phyloP scores from a whole-genome alignment of 2,888 invertebrate genomes.

The Leptinotarsa tumamoca region DNA sequence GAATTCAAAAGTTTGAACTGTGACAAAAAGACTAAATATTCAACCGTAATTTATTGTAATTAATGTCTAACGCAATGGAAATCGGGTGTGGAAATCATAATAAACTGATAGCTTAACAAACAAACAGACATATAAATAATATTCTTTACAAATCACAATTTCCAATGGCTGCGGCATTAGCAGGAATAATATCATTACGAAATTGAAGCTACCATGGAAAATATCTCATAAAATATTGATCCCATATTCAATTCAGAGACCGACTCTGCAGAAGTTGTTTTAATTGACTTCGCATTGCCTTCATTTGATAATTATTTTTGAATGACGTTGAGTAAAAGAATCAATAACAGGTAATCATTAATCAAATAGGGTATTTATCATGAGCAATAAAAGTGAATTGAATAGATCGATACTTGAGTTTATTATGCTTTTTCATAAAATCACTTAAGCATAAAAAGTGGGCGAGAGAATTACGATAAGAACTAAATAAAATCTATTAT shows the following conservation, averaged over 20 bases:
- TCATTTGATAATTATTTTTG: conserved; percentile 10
- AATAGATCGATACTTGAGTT: background rate
- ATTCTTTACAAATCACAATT: background rate
- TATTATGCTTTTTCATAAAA: background rate
- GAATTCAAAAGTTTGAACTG: too few relatives aligned
- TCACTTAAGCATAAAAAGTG: background rate
- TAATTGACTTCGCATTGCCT: conserved; percentile 3
- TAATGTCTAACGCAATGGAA: background rate
- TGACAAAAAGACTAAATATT: too few relatives aligned
- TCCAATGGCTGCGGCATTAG: background rate
- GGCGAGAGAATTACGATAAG: background rate
- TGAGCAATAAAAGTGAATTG: conserved; percentile 2
- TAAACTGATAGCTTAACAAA: background rate
- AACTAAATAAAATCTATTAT: background rate
- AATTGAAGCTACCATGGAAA: background rate
- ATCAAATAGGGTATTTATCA: conserved; percentile 2
- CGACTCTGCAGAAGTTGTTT: conserved; percentile 5
- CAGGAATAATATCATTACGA: conserved; percentile 7
- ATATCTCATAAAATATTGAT: conserved; percentile 6
- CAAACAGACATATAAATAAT: background rate
- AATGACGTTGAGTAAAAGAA: conserved; percentile 4
- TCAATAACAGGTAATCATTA: conserved; percentile 16
- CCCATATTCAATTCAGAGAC: background rate
- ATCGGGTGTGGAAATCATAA: background rate
- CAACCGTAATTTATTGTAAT: too few relatives aligned